Evolutionary conservation across 2,113 vertebrate genomes (phyloP).

Genomic region (Danio rerio): DNA sequence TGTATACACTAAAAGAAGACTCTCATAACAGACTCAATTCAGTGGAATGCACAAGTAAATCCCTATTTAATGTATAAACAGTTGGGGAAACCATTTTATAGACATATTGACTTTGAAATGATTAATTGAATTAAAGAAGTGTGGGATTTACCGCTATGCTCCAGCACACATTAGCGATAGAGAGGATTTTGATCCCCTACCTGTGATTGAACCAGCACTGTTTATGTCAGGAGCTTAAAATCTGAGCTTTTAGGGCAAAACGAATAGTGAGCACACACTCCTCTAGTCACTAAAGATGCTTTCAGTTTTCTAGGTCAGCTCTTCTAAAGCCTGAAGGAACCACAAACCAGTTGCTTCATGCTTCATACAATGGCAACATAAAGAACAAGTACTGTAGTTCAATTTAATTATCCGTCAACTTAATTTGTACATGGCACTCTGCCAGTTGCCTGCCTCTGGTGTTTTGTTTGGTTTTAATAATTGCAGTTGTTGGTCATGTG

Average conservation of each 20-base stretch:
- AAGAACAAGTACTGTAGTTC: conserved; percentile 6
- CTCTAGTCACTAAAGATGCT: neutral
- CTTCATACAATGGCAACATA: conserved; percentile 7
- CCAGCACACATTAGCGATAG: conserved; percentile 5
- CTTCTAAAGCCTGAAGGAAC: conserved; percentile 23
- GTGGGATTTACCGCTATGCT: conserved; percentile 6
- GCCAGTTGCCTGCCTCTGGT: neutral
- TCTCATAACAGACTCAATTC: neutral
- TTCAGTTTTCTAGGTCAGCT: conserved; percentile 38
- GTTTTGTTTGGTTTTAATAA: conserved; percentile 13
- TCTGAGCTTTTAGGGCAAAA: neutral
- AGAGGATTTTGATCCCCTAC: conserved; percentile 1
- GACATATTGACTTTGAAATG: neutral
- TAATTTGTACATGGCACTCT: conserved; percentile 16
- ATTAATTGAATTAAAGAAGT: conserved; percentile 34
- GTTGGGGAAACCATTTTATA: neutral
- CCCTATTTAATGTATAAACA: neutral
- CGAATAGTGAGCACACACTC: neutral
- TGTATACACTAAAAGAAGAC: neutral
- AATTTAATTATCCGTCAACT: conserved; percentile 17
- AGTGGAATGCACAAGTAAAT: neutral
- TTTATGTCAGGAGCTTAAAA: conserved; percentile 4
- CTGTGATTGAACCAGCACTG: neutral
- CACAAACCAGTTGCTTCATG: conserved; percentile 29
- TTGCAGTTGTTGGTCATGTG: neutral